Evolutionary conservation across 2,888 invertebrate genomes (phyloP), one percentile per base, ranked within the genome.

Genomic region (Heliconius charithonia): DNA sequence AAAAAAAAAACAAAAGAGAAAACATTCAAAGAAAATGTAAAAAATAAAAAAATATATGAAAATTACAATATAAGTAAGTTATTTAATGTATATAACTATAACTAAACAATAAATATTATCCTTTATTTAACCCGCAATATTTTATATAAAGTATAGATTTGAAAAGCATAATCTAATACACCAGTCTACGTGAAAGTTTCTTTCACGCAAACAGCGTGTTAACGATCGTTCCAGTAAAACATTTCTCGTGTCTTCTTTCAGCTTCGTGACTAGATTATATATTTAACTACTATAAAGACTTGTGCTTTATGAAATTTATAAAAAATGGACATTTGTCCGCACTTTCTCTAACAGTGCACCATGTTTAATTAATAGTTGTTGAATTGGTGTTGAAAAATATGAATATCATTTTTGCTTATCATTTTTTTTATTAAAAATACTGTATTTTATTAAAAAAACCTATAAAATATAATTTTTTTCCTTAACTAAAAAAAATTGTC

Each of bases 181-280:
- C 74, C 71, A 29, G 78, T 45, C 79, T 77, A 79, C 77, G 79
- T 76, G 80, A 78, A 80, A 82, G 79, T 79, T 75, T 71, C 77
- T 76, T 77, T 78, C 77, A 67, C 78, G 63, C 76, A 41, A 78
- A 76, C 81, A 69, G 29, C 76, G 66, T 78, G 79, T 79, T 85
- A 89, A 87, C 86, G 89, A 89, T 89, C 89, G 90, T 91, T 89
- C 88, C 87, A 89, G 90, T 94, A 92, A 94, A 93, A 91, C 92
- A 91, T 89, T 94, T 94, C 89, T 90, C 92, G 87, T 93, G 93
- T 94, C 89, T 86, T 86, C 86, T 85, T 88, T 88, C 89, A 90
- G 90, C 81, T 82, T 82, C 83, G 81, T 82, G 82, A 80, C 80
- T 79, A 27, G 81, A 75, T 80, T 80, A 78, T 78, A 80, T 65